Percentiles rank a stretch among this genome's conserved stretches.
Conservation (phyloP, 30 jellyfish, hydroid and myxozoan species). For the Hydractinia symbiolongicarpus region DNA sequence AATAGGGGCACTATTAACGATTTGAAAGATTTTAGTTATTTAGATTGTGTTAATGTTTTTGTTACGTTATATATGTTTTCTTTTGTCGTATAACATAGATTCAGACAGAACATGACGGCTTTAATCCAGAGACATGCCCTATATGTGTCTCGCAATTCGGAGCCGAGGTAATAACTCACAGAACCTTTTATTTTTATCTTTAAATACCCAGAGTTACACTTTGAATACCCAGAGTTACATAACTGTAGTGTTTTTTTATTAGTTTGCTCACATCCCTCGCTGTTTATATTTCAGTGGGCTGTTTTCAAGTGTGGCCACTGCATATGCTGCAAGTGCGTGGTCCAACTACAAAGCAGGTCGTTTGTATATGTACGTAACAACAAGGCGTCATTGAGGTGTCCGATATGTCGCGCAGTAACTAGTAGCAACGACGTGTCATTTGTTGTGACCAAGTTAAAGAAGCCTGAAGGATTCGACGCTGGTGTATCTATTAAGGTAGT, state of each 20-base stretch:
- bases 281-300: constrained; percentile 67
- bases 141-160: constrained; percentile 62
- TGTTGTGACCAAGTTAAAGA: constrained; percentile 48
- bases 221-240: no score
- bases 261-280: background rate
- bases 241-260: background rate
- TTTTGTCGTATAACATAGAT: constrained; percentile 19
- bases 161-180: constrained; percentile 34
- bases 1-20: no score
- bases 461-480: constrained; percentile 23
- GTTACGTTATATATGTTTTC: no score
- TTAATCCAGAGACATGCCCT: constrained; percentile 80
- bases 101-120: constrained; percentile 43
- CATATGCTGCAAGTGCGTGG: constrained; percentile 63
- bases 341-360: constrained; percentile 36
- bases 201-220: no score
- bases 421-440: constrained; percentile 47
- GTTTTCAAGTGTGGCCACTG: constrained; percentile 89
- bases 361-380: constrained; percentile 7
- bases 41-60: no score
- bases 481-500: constrained; percentile 11
- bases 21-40: no score
- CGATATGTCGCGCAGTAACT: constrained; percentile 70
- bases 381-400: constrained; percentile 45
- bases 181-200: no score